A percentile compares a stretch with the other conserved stretches of the same genome.
Evolutionary conservation across 2,888 invertebrate species (phyloP).

Genomic region (Lasiommata megera): DNA sequence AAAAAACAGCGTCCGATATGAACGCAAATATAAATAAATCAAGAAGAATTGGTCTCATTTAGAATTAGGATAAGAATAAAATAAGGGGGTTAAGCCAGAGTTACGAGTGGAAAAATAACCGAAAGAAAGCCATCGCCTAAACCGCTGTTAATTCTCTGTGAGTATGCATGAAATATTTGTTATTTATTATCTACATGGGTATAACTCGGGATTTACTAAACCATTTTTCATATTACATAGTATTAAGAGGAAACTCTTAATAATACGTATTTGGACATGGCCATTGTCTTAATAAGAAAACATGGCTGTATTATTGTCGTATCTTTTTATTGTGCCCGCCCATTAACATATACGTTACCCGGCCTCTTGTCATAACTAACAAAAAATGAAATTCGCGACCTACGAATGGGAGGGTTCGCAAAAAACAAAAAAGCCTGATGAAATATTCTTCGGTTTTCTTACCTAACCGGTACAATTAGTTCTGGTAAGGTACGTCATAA

Average conservation of each 20-base stretch:
- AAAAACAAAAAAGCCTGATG: conserved; percentile 13
- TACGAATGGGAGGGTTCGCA: conserved; percentile 47
- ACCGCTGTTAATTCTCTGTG: conserved; percentile 6
- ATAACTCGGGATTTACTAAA: conserved; percentile 26
- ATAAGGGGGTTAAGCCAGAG: conserved; percentile 6
- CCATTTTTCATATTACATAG: conserved; percentile 21
- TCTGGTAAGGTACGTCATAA: too few species aligned
- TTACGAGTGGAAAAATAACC: conserved; percentile 3
- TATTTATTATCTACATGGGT: conserved; percentile 23
- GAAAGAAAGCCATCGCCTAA: conserved; percentile 1
- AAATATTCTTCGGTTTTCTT: not conserved
- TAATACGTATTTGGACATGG: conserved; percentile 29
- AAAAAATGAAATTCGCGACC: conserved; percentile 57
- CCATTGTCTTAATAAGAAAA: conserved; percentile 35
- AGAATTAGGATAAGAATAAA: not conserved
- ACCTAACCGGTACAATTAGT: too few species aligned
- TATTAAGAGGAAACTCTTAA: conserved; percentile 21
- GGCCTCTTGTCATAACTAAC: conserved; percentile 52
- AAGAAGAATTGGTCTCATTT: not conserved
- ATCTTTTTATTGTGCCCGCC: conserved; percentile 58
- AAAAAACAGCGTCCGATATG: too few species aligned
- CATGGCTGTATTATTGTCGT: conserved; percentile 40
- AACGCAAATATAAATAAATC: not conserved
- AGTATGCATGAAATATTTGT: conserved; percentile 23
- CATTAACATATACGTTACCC: conserved; percentile 48